Evolutionary conservation across 2,888 invertebrate species (phyloP).

Genomic region (Hirtodrosophila alboralis): DNA sequence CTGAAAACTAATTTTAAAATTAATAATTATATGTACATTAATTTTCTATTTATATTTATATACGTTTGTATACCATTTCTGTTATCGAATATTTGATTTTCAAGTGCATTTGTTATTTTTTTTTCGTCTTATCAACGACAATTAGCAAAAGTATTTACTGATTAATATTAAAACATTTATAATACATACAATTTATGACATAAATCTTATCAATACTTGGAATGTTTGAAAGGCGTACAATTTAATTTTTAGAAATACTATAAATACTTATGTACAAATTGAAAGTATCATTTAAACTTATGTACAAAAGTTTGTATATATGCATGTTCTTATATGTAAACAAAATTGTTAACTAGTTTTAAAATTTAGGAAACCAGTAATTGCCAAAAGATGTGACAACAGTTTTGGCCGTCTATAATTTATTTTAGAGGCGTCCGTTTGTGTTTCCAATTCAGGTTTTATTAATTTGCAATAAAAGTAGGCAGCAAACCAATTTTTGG

Average conservation of each 20-base stretch:
- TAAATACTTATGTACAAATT: constrained; percentile 5
- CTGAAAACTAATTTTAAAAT: constrained; percentile 2
- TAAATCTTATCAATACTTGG: constrained; percentile 30
- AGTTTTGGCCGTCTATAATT: constrained; percentile 28
- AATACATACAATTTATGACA: constrained; percentile 30
- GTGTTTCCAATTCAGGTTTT: constrained; percentile 37
- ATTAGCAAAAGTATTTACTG: constrained; percentile 58
- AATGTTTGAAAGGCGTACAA: constrained; percentile 17
- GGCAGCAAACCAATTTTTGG: constrained; percentile 23
- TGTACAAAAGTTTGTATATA: not conserved
- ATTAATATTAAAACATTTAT: constrained; percentile 30
- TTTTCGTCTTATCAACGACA: constrained; percentile 42
- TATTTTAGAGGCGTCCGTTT: constrained; percentile 38
- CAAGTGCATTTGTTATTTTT: constrained; percentile 48
- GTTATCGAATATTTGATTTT: constrained; percentile 40
- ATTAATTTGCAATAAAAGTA: constrained; percentile 39
- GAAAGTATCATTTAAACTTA: too few species aligned
- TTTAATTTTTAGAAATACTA: constrained; percentile 46
- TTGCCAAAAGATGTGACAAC: constrained; percentile 22
- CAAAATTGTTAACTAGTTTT: constrained; percentile 51
- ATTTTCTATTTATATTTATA: not conserved
- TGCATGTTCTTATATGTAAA: constrained; percentile 1
- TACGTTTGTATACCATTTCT: constrained; percentile 10
- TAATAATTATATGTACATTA: not conserved
- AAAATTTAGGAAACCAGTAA: constrained; percentile 22